Conservation (phyloP, 2,797 vertebrate genomes). For the Adrianichthys oophorus region DNA sequence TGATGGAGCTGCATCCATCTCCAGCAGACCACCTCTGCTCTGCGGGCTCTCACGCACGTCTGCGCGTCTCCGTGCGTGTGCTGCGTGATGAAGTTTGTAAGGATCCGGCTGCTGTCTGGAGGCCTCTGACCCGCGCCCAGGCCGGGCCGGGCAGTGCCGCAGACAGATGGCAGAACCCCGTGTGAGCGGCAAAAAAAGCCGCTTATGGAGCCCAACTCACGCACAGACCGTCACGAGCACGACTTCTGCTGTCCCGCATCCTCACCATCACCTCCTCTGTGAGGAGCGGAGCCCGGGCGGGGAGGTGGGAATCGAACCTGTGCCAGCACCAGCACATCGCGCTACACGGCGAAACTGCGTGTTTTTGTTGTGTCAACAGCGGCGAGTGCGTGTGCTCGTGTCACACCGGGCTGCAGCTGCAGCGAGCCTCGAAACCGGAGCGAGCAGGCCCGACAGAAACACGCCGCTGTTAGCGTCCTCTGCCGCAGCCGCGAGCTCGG, state of each 20-base stretch:
- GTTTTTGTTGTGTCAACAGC: slow-evolving; percentile 51
- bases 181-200: too few species aligned
- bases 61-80: too few species aligned
- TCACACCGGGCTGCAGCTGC: slow-evolving; percentile 69
- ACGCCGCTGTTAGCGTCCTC: slow-evolving; percentile 33
- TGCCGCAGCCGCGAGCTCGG: slow-evolving; percentile 29
- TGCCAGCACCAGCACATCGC: neutral
- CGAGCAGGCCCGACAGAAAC: slow-evolving; percentile 75
- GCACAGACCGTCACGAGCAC: neutral
- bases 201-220: neutral
- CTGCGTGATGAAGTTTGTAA: too few species aligned
- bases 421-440: slow-evolving; percentile 54
- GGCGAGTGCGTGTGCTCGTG: slow-evolving; percentile 17
- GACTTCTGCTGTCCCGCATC: neutral
- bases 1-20: too few species aligned
- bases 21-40: too few species aligned
- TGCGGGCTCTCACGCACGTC: too few species aligned
- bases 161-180: too few species aligned
- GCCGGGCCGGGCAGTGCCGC: too few species aligned
- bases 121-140: too few species aligned
- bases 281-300: neutral
- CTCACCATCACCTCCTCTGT: neutral
- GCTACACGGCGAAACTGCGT: slow-evolving; percentile 18
- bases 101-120: too few species aligned
- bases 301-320: neutral